These are phyloP conservation scores for Zelostemma sp. DNA, from an alignment of 1,140 invertebrate species.

Conservation along the genomic window DNA sequence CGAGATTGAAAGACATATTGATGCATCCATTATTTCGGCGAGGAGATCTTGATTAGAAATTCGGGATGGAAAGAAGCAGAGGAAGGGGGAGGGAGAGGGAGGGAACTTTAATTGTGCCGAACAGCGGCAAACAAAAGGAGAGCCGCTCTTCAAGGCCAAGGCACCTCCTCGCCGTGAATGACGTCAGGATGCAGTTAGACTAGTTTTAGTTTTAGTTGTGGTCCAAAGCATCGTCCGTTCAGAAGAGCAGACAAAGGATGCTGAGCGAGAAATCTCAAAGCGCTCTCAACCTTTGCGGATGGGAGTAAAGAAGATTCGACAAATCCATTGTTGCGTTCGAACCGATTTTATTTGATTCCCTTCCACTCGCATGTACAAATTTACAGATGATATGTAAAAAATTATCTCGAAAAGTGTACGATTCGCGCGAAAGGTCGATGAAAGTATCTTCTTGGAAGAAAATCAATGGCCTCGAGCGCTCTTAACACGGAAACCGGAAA, in stretches of 20 bases:
- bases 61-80: slow-evolving; percentile 6
- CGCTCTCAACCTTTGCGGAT: too few species aligned
- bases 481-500: slow-evolving; percentile 52
- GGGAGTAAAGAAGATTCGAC: too few species aligned
- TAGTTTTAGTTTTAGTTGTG: slow-evolving; percentile 67
- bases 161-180: slow-evolving; percentile 63
- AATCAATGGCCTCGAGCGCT: slow-evolving; percentile 50
- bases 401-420: neutral
- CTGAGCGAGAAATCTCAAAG: slow-evolving; percentile 32
- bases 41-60: slow-evolving; percentile 51
- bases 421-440: too few species aligned
- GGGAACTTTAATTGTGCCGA: slow-evolving; percentile 60
- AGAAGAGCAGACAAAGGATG: slow-evolving; percentile 64
- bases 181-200: slow-evolving; percentile 70
- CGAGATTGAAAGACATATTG: slow-evolving; percentile 38
- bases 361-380: too few species aligned
- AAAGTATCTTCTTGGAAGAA: neutral
- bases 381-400: too few species aligned
- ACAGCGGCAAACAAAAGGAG: slow-evolving; percentile 59
- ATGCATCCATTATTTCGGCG: slow-evolving; percentile 40
- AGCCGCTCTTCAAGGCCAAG: slow-evolving; percentile 65
- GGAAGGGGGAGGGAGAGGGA: slow-evolving; percentile 40
- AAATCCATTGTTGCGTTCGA: slow-evolving; percentile 23
- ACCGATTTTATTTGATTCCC: slow-evolving; percentile 5
- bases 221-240: slow-evolving; percentile 49